Conservation (phyloP, 2,797 vertebrate species). For the Rhabdophis nuchalis region DNA sequence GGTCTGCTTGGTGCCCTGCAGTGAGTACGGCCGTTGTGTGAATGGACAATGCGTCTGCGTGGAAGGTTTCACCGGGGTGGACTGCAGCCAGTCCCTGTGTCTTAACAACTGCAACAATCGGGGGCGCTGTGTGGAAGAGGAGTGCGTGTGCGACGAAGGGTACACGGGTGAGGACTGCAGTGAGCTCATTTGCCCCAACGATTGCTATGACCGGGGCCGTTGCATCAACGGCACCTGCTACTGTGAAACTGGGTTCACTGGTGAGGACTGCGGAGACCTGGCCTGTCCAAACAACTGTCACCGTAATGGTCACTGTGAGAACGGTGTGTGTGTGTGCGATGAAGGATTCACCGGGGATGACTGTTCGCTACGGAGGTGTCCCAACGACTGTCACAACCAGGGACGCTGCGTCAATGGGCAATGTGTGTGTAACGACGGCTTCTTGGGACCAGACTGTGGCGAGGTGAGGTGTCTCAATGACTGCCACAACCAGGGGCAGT, state of each 20-base stretch:
- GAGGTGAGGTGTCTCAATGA: constrained; percentile 81
- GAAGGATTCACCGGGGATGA: constrained; percentile 84
- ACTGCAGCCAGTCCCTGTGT: constrained; percentile 85
- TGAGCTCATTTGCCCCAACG: constrained; percentile 91
- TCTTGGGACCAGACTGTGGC: constrained; percentile 78
- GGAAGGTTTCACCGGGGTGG: constrained; percentile 82
- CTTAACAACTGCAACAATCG: constrained; percentile 86
- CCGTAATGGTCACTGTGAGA: constrained; percentile 78
- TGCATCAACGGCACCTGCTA: constrained; percentile 91
- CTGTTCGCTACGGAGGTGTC: constrained; percentile 84
- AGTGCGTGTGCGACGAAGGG: constrained; percentile 86
- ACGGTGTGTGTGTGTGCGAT: constrained; percentile 84
- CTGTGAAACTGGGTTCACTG: constrained; percentile 86
- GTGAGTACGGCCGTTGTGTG: constrained; percentile 81
- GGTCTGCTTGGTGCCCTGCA: constrained; percentile 82
- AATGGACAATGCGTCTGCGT: constrained; percentile 84
- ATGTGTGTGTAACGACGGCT: constrained; percentile 78
- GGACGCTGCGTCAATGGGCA: constrained; percentile 83
- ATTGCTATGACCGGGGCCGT: constrained; percentile 91
- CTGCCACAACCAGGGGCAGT: constrained; percentile 79
- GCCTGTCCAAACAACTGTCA: constrained; percentile 85
- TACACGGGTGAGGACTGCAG: constrained; percentile 92
- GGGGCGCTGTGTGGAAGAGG: constrained; percentile 85
- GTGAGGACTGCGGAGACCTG: constrained; percentile 86
- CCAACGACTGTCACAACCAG: constrained; percentile 77